Base-by-base conservation (phyloP, 2,797 vertebrate genomes). In the Rhabdophis nuchalis region DNA sequence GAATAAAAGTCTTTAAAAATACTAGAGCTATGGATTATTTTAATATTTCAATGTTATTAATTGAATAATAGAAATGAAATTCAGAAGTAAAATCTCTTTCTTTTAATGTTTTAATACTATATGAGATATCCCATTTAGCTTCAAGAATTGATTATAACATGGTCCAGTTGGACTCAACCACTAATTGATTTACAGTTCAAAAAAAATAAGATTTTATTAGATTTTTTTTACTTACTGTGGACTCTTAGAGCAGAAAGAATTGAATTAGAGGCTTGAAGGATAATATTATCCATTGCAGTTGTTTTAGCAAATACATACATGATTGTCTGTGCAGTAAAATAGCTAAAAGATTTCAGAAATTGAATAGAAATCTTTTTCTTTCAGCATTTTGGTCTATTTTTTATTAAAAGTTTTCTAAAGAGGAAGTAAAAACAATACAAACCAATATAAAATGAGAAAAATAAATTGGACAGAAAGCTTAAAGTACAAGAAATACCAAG, bases 171-270 rank as follows among this genome's bases (percentile, higher is more conserved):
- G 87, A 85, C 57, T 68, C 95, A 89, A 94, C 89, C 89, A 41
- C 89, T 64, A 94, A 23, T 95, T 94, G 95, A 41, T 60, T 94
- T 93, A 93, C 56, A 94, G 91, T 96, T 56, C 93, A 93, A 93
- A 96, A 56, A 92, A 96, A 92, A 94, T 61, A 87, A 93, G 94
- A 93, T 20, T 91, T 94, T 96, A 96, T 96, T 94, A 96, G 95
- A 27, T 94, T 95, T 95, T 95, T 95, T 95, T 95, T 91, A 91
- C 95, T 94, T 93, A 60, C 94, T 90, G 32, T 92, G 50, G 93
- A 92, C 91, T 93, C 85, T 95, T 92, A 88, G 96, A 95, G 72
- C 94, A 88, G 88, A 89, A 93, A 92, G 29, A 96, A 96, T 96
- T 96, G 93, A 94, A 94, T 95, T 94, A 95, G 41, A 95, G 93